Percentiles rank a stretch among this genome's conserved stretches.
Conservation (phyloP, 2,888 invertebrate genomes). For the Celastrina argiolus region DNA sequence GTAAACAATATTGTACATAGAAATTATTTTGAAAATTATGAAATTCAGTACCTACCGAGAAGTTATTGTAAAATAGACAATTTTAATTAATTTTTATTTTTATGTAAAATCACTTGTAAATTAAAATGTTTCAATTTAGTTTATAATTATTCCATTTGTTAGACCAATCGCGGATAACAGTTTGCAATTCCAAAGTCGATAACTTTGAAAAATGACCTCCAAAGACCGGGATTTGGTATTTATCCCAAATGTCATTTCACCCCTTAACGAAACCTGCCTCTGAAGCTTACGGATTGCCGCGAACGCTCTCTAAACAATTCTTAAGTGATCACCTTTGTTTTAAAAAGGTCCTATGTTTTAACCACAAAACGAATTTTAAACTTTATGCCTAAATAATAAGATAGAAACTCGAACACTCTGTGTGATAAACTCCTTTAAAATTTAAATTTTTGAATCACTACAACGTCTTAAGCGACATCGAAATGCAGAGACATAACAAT, state of each 20-base stretch:
- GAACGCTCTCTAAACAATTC: slow-evolving; percentile 71
- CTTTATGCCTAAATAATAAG: slow-evolving; percentile 28
- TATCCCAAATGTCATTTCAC: slow-evolving; percentile 70
- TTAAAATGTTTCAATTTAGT: too few relatives aligned
- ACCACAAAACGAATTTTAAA: slow-evolving; percentile 30
- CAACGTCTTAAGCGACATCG: slow-evolving; percentile 46
- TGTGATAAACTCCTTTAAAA: slow-evolving; percentile 42
- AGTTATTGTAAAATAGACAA: too few relatives aligned
- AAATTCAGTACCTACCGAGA: too few relatives aligned
- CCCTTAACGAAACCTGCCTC: slow-evolving; percentile 70
- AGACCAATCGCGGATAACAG: not conserved
- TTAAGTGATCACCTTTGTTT: slow-evolving; percentile 53
- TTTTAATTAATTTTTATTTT: too few relatives aligned
- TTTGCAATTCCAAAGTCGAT: slow-evolving; percentile 33
- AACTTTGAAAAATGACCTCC: slow-evolving; percentile 69
- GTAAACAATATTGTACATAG: too few relatives aligned
- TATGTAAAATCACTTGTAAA: too few relatives aligned
- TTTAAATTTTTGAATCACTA: slow-evolving; percentile 45
- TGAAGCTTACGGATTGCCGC: slow-evolving; percentile 68
- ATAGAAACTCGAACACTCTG: slow-evolving; percentile 30
- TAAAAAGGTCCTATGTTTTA: slow-evolving; percentile 42
- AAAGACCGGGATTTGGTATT: slow-evolving; percentile 57
- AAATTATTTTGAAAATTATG: too few relatives aligned
- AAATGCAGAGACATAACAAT: slow-evolving; percentile 38
- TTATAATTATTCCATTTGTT: not conserved